Evolutionary conservation across 1,140 invertebrate species (phyloP).

Genomic region (Caenorhabditis latens): DNA sequence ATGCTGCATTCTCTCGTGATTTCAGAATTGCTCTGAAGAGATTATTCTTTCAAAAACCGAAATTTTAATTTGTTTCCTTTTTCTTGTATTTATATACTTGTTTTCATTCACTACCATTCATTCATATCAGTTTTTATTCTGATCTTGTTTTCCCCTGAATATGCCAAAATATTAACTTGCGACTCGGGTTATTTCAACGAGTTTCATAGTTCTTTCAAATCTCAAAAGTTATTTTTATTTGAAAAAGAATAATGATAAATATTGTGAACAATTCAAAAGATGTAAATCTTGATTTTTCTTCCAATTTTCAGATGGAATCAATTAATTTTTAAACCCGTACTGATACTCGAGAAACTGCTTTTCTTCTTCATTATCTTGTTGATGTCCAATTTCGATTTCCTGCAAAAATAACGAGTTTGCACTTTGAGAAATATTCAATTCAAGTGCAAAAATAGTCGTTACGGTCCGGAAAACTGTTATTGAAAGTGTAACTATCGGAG

Average conservation of each 20-base stretch:
- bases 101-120: not conserved
- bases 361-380: conserved; percentile 65
- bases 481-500: not conserved
- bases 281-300: not conserved
- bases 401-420: conserved; percentile 31
- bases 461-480: not conserved
- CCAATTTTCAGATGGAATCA: not conserved
- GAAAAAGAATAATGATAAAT: not conserved
- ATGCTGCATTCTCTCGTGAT: conserved; percentile 86
- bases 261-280: not conserved
- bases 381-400: conserved; percentile 70
- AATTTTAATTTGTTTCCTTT: not conserved
- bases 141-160: not conserved
- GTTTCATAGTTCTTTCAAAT: conserved; percentile 40
- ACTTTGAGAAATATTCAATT: not conserved
- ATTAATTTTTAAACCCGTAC: conserved; percentile 65
- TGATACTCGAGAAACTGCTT: conserved; percentile 67
- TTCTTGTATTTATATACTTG: not conserved
- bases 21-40: conserved; percentile 44
- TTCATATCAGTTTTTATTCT: not conserved
- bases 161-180: conserved; percentile 2
- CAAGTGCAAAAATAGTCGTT: conserved; percentile 3
- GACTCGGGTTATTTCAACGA: conserved; percentile 32
- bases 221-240: conserved; percentile 24
- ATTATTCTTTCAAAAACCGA: conserved; percentile 40